Percentiles rank a stretch among this genome's conserved stretches.
Evolutionary conservation across 1,140 invertebrate species (phyloP).

Genomic region (Drosophila chauvacae): DNA sequence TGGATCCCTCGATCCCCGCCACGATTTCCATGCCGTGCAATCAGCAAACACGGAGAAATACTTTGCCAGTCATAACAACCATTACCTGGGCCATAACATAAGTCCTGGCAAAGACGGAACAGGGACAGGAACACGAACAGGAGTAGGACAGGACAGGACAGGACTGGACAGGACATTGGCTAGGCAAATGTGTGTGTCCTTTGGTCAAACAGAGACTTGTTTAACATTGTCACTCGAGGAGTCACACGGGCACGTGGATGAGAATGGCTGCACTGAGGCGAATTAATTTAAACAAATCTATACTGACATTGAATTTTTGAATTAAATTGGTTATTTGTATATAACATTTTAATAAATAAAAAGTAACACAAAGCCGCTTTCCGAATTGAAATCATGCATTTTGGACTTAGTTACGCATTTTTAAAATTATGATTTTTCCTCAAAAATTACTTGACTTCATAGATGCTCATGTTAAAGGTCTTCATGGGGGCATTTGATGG

Average conservation of each 20-base stretch:
- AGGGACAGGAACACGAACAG: conserved; percentile 3
- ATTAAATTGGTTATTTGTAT: background rate
- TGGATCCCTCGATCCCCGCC: background rate
- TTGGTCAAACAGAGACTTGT: conserved; percentile 55
- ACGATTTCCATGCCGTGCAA: conserved; percentile 10
- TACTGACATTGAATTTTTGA: background rate
- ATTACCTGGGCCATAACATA: conserved; percentile 52
- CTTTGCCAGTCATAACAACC: conserved; percentile 59
- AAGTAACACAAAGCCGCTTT: too few relatives aligned
- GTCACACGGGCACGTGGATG: conserved; percentile 35
- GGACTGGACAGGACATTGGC: conserved; percentile 22
- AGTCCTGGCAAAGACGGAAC: conserved; percentile 20
- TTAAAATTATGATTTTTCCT: too few relatives aligned
- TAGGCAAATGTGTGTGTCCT: conserved; percentile 49
- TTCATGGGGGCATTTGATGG: too few relatives aligned
- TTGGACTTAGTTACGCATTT: too few relatives aligned
- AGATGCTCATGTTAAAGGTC: too few relatives aligned
- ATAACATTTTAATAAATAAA: too few relatives aligned
- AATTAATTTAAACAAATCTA: background rate
- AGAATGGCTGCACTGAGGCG: conserved; percentile 3
- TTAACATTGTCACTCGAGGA: conserved; percentile 62
- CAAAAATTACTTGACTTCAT: too few relatives aligned
- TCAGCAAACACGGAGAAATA: conserved; percentile 51
- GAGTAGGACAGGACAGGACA: conserved; percentile 4
- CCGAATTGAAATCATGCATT: too few relatives aligned